A percentile compares a stretch with the other conserved stretches of the same genome.
These are phyloP conservation scores for Mesoclemmys tuberculata DNA, from an alignment of 2,113 vertebrate genomes.

Conservation along the genomic window DNA sequence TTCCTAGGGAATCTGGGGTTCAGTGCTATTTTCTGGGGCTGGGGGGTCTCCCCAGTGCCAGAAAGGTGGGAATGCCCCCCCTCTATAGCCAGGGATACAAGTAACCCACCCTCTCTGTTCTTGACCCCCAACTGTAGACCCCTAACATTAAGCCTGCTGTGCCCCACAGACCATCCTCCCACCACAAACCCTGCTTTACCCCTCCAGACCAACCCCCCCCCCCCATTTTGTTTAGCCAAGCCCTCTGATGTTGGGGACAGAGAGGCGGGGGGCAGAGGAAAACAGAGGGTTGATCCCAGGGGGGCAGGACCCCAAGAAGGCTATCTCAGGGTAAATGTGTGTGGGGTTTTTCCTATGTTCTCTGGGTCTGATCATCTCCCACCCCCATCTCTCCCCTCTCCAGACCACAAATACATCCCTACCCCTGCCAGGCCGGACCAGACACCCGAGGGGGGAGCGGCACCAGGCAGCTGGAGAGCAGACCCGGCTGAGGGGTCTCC, in stretches of 20 bases:
- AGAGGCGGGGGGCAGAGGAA: background rate
- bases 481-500: background rate
- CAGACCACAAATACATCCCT: background rate
- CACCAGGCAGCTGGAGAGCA: background rate
- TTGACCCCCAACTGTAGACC: background rate
- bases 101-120: background rate
- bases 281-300: background rate
- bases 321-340: background rate
- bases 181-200: background rate
- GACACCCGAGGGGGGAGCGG: background rate
- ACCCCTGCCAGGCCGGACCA: background rate
- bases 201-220: background rate
- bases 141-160: background rate
- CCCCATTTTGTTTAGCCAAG: background rate
- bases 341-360: background rate
- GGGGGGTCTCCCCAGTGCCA: background rate
- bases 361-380: background rate
- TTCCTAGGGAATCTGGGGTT: background rate
- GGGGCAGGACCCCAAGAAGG: background rate
- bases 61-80: background rate
- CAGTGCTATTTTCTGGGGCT: background rate
- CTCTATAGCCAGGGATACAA: background rate
- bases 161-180: background rate
- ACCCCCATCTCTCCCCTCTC: background rate
- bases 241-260: background rate